phyloP scores from a whole-genome alignment of 2,113 vertebrate species.

The Nothobranchius kuhntae region DNA sequence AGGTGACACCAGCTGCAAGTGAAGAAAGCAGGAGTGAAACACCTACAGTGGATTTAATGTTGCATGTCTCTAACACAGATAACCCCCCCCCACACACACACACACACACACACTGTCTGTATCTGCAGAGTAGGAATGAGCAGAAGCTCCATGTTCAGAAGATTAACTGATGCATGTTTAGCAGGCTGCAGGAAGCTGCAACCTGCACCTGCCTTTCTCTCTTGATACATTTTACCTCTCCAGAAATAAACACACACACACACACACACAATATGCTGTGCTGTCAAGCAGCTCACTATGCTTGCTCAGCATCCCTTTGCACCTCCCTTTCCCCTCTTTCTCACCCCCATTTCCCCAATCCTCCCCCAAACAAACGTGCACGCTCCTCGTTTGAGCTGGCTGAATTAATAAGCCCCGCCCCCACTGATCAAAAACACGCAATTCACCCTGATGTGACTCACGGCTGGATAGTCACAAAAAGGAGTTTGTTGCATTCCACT shows the following conservation, averaged over 20 bases:
- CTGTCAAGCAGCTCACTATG: constrained; percentile 30
- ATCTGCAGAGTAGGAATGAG: constrained; percentile 8
- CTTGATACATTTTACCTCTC: constrained; percentile 27
- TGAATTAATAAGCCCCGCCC: constrained; percentile 61
- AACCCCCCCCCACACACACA: not conserved
- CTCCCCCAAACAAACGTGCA: constrained; percentile 10
- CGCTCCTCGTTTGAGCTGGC: constrained; percentile 31
- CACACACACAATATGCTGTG: constrained; percentile 27
- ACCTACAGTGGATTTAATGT: constrained; percentile 4
- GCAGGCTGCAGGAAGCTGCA: constrained; percentile 19
- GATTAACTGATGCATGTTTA: constrained; percentile 16
- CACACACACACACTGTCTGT: constrained; percentile 1
- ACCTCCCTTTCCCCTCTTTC: not conserved
- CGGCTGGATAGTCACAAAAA: constrained; percentile 6
- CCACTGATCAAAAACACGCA: constrained; percentile 30
- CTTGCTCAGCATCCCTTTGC: constrained; percentile 60
- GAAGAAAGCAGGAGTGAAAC: constrained; percentile 22
- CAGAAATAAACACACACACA: no score
- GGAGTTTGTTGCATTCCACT: constrained; percentile 4
- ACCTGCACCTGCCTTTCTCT: constrained; percentile 32
- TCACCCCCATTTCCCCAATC: not conserved
- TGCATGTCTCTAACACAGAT: no score
- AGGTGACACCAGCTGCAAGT: constrained; percentile 18
- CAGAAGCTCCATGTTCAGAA: not conserved
- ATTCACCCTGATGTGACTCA: constrained; percentile 18